Conservation (phyloP, 2,797 vertebrate species). For the Pangasius djambal region DNA sequence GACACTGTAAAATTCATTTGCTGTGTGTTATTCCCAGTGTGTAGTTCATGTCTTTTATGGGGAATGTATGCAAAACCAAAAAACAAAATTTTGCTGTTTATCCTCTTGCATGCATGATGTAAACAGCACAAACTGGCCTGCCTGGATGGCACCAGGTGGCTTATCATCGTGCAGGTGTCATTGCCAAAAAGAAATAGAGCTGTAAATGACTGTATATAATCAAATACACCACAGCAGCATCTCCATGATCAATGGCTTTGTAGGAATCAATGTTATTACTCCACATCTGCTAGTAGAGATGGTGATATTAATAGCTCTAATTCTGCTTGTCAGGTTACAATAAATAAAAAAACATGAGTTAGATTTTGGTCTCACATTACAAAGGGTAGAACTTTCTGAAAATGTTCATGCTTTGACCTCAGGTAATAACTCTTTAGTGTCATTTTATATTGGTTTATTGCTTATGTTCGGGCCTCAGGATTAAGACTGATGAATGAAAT, state of each 20-base stretch:
- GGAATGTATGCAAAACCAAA: background rate
- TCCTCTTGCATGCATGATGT: constrained; percentile 4
- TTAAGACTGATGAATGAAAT: background rate
- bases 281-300: constrained; percentile 11
- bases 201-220: constrained; percentile 18
- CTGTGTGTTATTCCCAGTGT: background rate
- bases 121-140: constrained; percentile 16
- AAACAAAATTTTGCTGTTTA: background rate
- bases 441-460: background rate
- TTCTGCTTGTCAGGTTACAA: constrained; percentile 4
- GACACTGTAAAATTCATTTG: background rate
- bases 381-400: background rate
- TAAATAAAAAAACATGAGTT: background rate
- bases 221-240: constrained; percentile 5
- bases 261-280: constrained; percentile 13
- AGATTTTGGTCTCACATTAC: background rate
- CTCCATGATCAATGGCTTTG: constrained; percentile 11
- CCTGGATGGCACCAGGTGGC: constrained; percentile 25
- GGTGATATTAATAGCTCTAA: constrained; percentile 24
- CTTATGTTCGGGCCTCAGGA: background rate
- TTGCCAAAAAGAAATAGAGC: constrained; percentile 24
- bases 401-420: background rate
- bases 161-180: constrained; percentile 11
- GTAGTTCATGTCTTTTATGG: background rate
- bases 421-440: background rate